Conservation (phyloP, 2,113 vertebrate genomes). For the Alligator sinensis region DNA sequence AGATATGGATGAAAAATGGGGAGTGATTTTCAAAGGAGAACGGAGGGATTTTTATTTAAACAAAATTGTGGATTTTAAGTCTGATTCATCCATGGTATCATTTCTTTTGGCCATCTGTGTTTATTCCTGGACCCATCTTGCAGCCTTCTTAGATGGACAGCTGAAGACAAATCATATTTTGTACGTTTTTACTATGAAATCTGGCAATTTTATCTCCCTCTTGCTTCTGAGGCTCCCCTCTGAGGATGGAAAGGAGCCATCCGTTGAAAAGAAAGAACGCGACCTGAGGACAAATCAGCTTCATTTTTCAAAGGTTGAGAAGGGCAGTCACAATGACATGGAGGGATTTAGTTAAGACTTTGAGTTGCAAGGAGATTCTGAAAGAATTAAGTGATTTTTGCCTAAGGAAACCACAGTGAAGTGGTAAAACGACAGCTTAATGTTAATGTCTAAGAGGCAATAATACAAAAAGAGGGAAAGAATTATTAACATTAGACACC, state of each 20-base stretch:
- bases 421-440: neutral
- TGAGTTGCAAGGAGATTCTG: neutral
- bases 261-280: neutral
- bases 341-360: neutral
- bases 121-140: neutral
- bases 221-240: constrained; percentile 16
- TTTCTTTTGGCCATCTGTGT: neutral
- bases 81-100: neutral
- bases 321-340: neutral
- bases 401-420: neutral
- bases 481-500: neutral
- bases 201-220: constrained; percentile 15
- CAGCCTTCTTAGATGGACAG: neutral
- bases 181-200: constrained; percentile 44
- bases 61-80: neutral
- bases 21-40: no score
- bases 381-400: neutral
- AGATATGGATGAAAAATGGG: no score
- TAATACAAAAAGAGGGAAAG: neutral
- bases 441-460: neutral
- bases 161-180: constrained; percentile 18
- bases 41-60: neutral
- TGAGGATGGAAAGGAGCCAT: constrained; percentile 29
- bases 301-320: constrained; percentile 14
- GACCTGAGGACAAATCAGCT: constrained; percentile 18